Conservation (phyloP, 2,113 vertebrate species). For the Zosterops hypoxanthus region DNA sequence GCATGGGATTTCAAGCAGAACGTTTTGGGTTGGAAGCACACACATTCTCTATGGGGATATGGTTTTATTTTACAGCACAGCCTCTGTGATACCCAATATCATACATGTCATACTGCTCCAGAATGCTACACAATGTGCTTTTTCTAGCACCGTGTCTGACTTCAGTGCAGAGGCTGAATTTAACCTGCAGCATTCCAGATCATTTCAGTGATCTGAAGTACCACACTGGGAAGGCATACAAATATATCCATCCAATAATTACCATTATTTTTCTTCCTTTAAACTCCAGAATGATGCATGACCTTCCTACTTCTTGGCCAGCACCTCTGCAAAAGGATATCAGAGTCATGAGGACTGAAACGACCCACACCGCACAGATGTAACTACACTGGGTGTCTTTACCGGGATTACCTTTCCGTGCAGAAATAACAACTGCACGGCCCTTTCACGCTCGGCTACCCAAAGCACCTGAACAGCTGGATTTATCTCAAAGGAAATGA, state of each 20-base stretch:
- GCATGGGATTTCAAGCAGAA: neutral
- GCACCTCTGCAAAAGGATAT: constrained; percentile 82
- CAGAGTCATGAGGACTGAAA: neutral
- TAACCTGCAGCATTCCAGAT: neutral
- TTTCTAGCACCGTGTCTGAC: neutral
- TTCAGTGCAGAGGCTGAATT: neutral
- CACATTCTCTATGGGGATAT: neutral
- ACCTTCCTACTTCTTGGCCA: constrained; percentile 96
- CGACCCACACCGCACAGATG: accelerated
- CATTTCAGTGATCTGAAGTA: neutral
- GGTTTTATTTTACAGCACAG: neutral
- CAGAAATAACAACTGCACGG: neutral
- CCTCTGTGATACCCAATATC: neutral
- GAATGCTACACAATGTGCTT: neutral
- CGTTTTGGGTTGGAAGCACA: neutral
- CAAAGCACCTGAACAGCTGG: neutral
- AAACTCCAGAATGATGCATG: constrained; percentile 97
- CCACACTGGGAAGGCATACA: accelerated
- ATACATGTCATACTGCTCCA: neutral
- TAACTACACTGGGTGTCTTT: accelerated
- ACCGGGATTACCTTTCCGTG: neutral
- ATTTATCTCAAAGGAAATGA: neutral
- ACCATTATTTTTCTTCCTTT: constrained; percentile 99
- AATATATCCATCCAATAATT: neutral
- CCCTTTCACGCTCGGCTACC: neutral